phyloP scores from a whole-genome alignment of 2,888 invertebrate species.

The Mythimna vitellina region DNA sequence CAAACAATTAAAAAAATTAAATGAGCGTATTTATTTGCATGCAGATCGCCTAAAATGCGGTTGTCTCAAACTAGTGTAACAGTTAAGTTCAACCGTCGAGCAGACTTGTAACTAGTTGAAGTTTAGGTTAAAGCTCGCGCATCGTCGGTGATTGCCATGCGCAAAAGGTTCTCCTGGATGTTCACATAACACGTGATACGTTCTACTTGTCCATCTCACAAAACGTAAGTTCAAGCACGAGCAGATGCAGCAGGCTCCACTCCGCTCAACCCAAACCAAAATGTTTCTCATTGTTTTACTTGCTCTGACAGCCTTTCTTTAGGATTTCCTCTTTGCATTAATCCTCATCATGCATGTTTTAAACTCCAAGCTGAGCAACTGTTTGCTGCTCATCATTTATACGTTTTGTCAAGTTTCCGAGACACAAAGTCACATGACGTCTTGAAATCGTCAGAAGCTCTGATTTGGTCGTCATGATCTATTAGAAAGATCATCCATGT shows the following conservation, averaged over 20 bases:
- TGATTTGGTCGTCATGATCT: not conserved
- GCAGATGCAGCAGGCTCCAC: not conserved
- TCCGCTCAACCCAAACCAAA: not conserved
- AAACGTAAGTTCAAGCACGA: not conserved
- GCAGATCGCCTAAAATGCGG: too few relatives aligned
- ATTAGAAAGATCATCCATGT: not conserved
- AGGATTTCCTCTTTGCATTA: not conserved
- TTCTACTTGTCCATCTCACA: not conserved
- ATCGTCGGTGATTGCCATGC: too few relatives aligned
- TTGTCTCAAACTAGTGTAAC: not conserved
- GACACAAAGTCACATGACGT: not conserved
- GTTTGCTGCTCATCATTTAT: not conserved
- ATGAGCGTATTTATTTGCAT: too few relatives aligned
- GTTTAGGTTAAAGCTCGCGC: too few relatives aligned
- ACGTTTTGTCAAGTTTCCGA: not conserved
- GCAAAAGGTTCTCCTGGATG: not conserved
- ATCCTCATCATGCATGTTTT: not conserved
- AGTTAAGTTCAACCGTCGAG: not conserved
- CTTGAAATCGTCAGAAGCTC: not conserved
- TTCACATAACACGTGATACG: not conserved
- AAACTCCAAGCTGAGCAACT: not conserved
- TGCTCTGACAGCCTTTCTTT: not conserved
- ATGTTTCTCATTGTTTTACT: too few relatives aligned
- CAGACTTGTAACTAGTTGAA: too few relatives aligned
- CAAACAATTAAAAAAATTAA: not conserved